These are phyloP conservation scores for Agriopis marginaria DNA, from an alignment of 2,888 invertebrate genomes.

Conservation along the genomic window DNA sequence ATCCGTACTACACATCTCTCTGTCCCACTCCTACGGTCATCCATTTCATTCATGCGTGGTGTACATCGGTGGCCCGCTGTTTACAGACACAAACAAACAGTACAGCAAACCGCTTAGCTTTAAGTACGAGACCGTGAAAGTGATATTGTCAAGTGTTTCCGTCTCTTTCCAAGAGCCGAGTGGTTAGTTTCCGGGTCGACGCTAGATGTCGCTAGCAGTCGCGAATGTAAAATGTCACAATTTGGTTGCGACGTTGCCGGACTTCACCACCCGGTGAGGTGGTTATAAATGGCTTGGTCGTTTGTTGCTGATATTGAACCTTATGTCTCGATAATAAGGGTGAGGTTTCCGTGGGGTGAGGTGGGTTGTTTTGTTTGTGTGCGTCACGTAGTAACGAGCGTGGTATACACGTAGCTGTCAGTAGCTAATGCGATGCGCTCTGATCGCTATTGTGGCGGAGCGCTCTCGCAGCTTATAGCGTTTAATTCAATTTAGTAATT, in stretches of 20 bases:
- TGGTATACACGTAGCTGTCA: conserved; percentile 83
- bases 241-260: conserved; percentile 85
- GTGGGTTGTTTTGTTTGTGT: conserved; percentile 62
- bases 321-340: conserved; percentile 56
- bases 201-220: conserved; percentile 81
- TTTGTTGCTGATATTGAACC: conserved; percentile 57
- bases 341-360: conserved; percentile 56
- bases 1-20: conserved; percentile 46
- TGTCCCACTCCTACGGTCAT: conserved; percentile 74
- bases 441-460: conserved; percentile 82
- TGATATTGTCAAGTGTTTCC: conserved; percentile 83
- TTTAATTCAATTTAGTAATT: conserved; percentile 86
- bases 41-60: conserved; percentile 87
- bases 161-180: conserved; percentile 80
- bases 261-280: conserved; percentile 80
- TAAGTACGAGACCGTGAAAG: conserved; percentile 86
- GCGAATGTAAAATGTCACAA: conserved; percentile 80
- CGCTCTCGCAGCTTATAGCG: conserved; percentile 80
- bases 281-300: conserved; percentile 71
- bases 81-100: conserved; percentile 87
- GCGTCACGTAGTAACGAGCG: conserved; percentile 84
- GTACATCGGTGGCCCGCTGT: conserved; percentile 83
- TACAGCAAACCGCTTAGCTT: conserved; percentile 86
- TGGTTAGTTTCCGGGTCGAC: conserved; percentile 55
- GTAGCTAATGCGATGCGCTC: conserved; percentile 84